Evolutionary conservation across 2,113 vertebrate genomes (phyloP).

Genomic region (Cryptotis parvus): DNA sequence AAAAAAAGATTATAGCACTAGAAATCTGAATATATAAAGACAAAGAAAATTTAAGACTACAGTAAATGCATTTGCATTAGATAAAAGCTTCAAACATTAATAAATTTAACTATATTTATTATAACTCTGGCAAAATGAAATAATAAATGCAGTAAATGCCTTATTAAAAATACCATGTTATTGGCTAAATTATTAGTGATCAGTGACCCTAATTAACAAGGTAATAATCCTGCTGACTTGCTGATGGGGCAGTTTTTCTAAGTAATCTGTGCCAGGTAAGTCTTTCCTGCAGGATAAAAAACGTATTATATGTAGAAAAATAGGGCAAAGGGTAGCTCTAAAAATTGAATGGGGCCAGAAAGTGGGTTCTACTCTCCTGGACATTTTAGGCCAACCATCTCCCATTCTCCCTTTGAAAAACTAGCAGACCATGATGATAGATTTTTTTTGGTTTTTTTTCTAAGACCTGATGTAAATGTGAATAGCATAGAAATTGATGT

Average conservation of each 20-base stretch:
- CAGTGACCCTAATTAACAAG: slow-evolving; percentile 88
- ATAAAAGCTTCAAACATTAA: slow-evolving; percentile 86
- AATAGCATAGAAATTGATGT: slow-evolving; percentile 2
- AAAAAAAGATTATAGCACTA: slow-evolving; percentile 63
- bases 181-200: slow-evolving; percentile 88
- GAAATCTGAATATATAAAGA: slow-evolving; percentile 60
- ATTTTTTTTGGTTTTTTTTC: no score
- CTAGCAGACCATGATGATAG: neutral
- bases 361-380: neutral
- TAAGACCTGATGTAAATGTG: neutral
- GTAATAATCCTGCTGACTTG: slow-evolving; percentile 85
- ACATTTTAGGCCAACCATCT: neutral
- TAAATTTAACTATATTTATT: slow-evolving; percentile 86
- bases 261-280: slow-evolving; percentile 76
- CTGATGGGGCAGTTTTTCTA: slow-evolving; percentile 84
- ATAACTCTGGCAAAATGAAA: slow-evolving; percentile 84
- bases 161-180: slow-evolving; percentile 86
- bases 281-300: slow-evolving; percentile 45
- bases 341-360: neutral
- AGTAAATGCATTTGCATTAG: slow-evolving; percentile 82
- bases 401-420: neutral
- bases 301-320: slow-evolving; percentile 52
- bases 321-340: neutral
- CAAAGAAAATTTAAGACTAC: slow-evolving; percentile 83
- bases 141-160: slow-evolving; percentile 86